Evolutionary conservation across 2,888 invertebrate species (phyloP), one percentile per base, ranked within the genome.

Genomic region (Pheosia gnoma): DNA sequence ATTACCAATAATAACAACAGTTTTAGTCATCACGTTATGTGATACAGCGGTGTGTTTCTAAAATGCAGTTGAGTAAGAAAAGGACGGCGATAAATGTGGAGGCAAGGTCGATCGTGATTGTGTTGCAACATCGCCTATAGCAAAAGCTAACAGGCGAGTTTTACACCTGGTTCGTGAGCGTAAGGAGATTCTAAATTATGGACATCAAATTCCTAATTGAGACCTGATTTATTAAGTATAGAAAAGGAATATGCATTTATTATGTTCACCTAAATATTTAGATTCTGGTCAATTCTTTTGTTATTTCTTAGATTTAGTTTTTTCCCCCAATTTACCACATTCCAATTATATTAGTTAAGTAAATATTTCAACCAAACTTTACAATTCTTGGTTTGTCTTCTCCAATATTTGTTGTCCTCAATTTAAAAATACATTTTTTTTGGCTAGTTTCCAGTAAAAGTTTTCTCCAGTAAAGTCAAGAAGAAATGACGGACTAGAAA

Each of bases 71-170:
- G 51, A 41, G 77, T 67, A 62, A 70, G 81, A 86, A 75, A 85
- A 82, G 82, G 84, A 86, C 63, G 58, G 80, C 78, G 68, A 80
- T 72, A 74, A 71, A 72, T 64, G 58, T 65, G 63, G 67, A 71
- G 74, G 73, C 89, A 89, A 90, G 90, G 91, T 86, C 88, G 85
- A 83, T 83, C 81, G 85, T 84, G 87, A 86, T 88, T 87, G 81
- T 77, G 70, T 82, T 82, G 82, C 82, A 82, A 80, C 80, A 84
- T 81, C 78, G 82, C 80, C 78, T 80, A 76, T 70, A 79, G 85
- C 83, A 78, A 81, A 82, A 83, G 78, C 79, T 78, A 80, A 81
- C 79, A 81, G 86, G 72, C 65, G 68, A 58, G 75, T 85, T 87
- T 83, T 84, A 82, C 88, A 91, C 87, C 89, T 88, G 89, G 85